A percentile compares a stretch with the other conserved stretches of the same genome.
Evolutionary conservation across 1,140 invertebrate genomes (phyloP).

Genomic region (Gryllus bimaculatus): DNA sequence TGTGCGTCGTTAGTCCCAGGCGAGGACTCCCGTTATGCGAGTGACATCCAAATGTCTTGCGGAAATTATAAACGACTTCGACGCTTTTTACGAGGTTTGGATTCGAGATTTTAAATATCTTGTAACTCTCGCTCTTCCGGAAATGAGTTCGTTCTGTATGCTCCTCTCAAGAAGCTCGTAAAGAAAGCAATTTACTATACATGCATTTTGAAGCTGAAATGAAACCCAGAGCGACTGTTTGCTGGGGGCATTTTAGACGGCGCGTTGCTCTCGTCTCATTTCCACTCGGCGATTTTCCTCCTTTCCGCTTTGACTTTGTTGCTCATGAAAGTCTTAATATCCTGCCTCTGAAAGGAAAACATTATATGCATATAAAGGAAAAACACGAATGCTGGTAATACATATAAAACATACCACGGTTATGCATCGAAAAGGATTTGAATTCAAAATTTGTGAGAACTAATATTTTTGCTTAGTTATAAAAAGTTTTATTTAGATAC

Average conservation of each 20-base stretch:
- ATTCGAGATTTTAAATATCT: constrained; percentile 2
- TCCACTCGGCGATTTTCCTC: not conserved
- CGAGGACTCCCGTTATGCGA: not conserved
- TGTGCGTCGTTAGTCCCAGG: not conserved
- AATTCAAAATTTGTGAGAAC: too few species aligned
- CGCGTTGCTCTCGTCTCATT: not conserved
- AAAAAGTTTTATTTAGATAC: too few species aligned
- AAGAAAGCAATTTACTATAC: not conserved
- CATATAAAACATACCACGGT: too few species aligned
- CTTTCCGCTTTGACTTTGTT: not conserved
- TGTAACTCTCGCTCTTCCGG: not conserved
- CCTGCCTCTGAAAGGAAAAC: not conserved
- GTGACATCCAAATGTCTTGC: not conserved
- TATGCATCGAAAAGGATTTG: too few species aligned
- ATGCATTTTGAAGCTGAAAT: not conserved
- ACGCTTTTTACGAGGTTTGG: not conserved
- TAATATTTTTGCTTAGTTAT: too few species aligned
- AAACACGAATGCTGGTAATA: too few species aligned
- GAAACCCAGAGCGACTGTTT: not conserved
- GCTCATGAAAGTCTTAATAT: not conserved
- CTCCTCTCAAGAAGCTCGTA: not conserved
- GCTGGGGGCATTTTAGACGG: not conserved
- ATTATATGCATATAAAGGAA: not conserved
- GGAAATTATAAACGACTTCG: constrained; percentile 2
- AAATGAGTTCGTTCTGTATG: not conserved